Base-by-base conservation (phyloP, 1,140 invertebrate genomes). In the Meteorus sp. region DNA sequence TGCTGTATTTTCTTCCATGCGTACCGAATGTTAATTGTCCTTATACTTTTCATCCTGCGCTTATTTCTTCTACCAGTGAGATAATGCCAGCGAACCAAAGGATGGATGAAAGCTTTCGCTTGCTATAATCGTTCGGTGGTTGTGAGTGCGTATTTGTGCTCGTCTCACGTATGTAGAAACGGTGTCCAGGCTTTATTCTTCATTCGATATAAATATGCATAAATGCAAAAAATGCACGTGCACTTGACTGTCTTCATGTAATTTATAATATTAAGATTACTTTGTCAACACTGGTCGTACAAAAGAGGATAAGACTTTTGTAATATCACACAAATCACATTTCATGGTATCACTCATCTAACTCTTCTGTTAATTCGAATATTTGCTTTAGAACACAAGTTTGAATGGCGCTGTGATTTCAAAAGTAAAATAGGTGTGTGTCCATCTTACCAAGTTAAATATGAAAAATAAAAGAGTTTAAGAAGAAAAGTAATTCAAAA, bases 311-410 rank as follows among this genome's bases (percentile, higher is more conserved):
- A 50, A 33, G 27, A n/a, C 15, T 27, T 47, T 25, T 47, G 22
- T 47, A 47, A 47, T n/a, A n/a, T n/a, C n/a, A n/a, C n/a, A n/a
- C 27, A 5, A n/a, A 39, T 39, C 29, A 4, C 7, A 33, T 35
- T 15, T 50, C 47, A 50, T 52, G 11, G n/a, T n/a, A n/a, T n/a
- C n/a, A n/a, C n/a, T n/a, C 22, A 48, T 48, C 20, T 54, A 37
- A 27, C 23, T 25, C 23, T 54, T 15, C 9, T n/a, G 8, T 15
- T 23, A 41, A 20, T 44, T 27, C 9, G 44, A 9, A 50, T 51
- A 55, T 39, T 56, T 60, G 43, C 59, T 60, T 60, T 45, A 56
- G 52, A 60, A 60, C 54, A 60, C 59, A 60, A 60, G 56, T 56
- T 60, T 60, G 45, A 60, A 55, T 22, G 35, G 39, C 53, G 41